A percentile compares a stretch with the other conserved stretches of the same genome.
Conservation (phyloP, 2,797 vertebrate species). For the Paguma larvata region DNA sequence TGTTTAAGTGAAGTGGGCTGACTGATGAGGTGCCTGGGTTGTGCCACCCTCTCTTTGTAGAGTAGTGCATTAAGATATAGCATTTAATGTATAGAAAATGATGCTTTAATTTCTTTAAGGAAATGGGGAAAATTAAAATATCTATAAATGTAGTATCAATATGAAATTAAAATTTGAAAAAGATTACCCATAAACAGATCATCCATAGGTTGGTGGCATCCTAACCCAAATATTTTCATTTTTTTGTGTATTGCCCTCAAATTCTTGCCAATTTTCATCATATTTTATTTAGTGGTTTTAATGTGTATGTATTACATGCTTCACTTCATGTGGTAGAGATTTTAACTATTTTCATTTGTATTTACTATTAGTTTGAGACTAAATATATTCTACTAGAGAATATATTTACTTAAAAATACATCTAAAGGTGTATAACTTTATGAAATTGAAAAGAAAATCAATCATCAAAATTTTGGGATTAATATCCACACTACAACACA, state of each 20-base stretch:
- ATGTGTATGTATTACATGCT: not conserved
- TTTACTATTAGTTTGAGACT: not conserved
- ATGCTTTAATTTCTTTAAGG: not conserved
- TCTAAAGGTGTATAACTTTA: not conserved
- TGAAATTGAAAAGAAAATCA: not conserved
- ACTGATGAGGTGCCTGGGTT: not conserved
- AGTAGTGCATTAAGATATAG: not conserved
- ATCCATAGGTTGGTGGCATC: not conserved
- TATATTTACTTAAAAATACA: conserved; percentile 39
- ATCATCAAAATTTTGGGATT: not conserved
- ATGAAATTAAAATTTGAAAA: not conserved
- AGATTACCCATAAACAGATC: not conserved
- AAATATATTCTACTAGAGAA: not conserved
- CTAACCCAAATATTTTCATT: conserved; percentile 22
- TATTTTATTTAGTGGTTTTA: not conserved
- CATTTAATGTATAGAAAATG: conserved; percentile 14
- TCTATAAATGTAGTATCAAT: not conserved
- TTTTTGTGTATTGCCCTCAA: not conserved
- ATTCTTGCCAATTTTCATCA: not conserved
- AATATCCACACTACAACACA: not conserved
- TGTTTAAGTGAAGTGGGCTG: not conserved
- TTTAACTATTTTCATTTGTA: not conserved
- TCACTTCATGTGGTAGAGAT: not conserved
- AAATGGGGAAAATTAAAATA: conserved; percentile 30
- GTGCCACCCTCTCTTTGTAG: not conserved